Percentiles rank a stretch among this genome's conserved stretches.
Evolutionary conservation across 2,797 vertebrate species (phyloP).

Genomic region (Tenualosa ilisha): DNA sequence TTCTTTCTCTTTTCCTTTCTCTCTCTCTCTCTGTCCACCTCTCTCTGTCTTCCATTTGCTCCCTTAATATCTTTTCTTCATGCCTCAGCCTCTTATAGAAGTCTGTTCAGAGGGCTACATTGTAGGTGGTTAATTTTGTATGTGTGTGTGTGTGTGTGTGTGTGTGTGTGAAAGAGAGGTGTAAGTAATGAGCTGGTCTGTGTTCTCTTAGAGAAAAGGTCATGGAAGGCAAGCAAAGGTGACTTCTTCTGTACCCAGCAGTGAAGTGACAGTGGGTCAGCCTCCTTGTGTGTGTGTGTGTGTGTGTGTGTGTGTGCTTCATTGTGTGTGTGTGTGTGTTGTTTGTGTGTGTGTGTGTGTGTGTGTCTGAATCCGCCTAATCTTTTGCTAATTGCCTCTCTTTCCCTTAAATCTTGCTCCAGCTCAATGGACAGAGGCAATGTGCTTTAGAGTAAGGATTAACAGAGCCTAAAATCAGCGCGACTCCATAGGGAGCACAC

Average conservation of each 20-base stretch:
- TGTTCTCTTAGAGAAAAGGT: no score
- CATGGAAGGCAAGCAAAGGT: no score
- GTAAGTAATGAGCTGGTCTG: no score
- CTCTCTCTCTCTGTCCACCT: no score
- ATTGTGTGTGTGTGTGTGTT: background rate
- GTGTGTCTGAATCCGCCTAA: background rate
- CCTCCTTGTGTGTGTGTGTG: conserved; percentile 13
- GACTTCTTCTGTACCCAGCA: no score
- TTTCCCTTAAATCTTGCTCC: conserved; percentile 11
- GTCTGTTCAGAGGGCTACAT: conserved; percentile 23
- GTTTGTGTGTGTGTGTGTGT: background rate
- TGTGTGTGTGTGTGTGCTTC: conserved; percentile 32
- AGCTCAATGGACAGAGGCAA: background rate
- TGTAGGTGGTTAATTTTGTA: conserved; percentile 22
- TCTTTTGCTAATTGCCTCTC: conserved; percentile 13
- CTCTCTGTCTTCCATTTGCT: no score
- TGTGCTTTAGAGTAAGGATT: background rate
- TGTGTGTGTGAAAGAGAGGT: conserved; percentile 24
- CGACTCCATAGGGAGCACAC: background rate
- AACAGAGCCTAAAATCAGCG: background rate
- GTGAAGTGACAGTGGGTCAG: no score
- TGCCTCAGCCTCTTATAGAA: no score
- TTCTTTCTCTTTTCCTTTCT: no score
- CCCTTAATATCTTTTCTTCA: no score
- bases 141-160: conserved; percentile 38